Evolutionary conservation across 2,797 vertebrate species (phyloP), one percentile per base, ranked within the genome.

Genomic region (Malurus splendens): DNA sequence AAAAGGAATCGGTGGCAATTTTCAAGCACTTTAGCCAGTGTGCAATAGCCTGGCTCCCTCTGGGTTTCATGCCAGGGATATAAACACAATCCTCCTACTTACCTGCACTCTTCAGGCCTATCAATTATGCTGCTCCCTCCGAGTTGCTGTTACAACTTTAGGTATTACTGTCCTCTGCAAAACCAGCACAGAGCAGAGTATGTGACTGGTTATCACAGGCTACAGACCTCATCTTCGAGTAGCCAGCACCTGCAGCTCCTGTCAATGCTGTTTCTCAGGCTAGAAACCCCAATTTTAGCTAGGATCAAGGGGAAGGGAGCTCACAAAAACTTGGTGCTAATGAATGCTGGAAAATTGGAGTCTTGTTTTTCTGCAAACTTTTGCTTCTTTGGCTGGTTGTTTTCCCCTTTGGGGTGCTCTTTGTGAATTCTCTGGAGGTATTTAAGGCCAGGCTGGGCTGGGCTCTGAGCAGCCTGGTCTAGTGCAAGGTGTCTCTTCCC

Each of bases 1-100:
- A 56, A 90, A 90, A 79, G 82, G 89, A 82, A 57, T 70, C n/a
- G 85, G 96, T 96, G 95, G 95, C 96, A 96, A 95, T 96, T 96
- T 96, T 77, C 79, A 84, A 91, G 94, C 72, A 7, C 93, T 94
- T 90, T n/a, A 95, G 95, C 77, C 91, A 80, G 87, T 20, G 59
- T 73, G 91, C 88, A 56, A 76, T 82, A 90, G 94, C 67, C 92
- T 10, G 14, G 89, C 33, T 94, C 90, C 94, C 92, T 42, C 9
- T 50, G 94, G 95, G 94, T 90, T 96, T 96, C 85, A 5, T 17
- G 19, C 78, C 77, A 61, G 94, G 92, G 94, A 96, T 95, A 95
- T 81, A 89, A 85, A 85, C 23, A 2, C 80, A 89, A 93, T 95
- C 92, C 96, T 96, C 67, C 74, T 67, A 82, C 94, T 95, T 93